A percentile compares a stretch with the other conserved stretches of the same genome.
phyloP scores from a whole-genome alignment of 2,797 vertebrate species.

The Synaphobranchus kaupii region DNA sequence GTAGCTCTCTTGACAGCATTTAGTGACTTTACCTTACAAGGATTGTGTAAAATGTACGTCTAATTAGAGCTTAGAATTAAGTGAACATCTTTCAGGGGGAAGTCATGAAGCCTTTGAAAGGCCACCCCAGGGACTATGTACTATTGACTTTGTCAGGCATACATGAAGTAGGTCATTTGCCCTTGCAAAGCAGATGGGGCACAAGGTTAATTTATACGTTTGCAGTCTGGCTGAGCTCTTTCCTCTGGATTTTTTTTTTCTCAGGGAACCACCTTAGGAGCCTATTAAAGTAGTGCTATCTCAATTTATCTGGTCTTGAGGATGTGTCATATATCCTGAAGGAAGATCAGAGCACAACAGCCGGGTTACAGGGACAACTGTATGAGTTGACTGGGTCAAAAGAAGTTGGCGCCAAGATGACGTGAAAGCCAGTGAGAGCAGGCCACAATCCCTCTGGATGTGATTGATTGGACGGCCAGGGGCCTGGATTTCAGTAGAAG shows the following conservation, averaged over 20 bases:
- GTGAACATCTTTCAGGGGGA: neutral
- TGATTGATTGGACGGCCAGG: neutral
- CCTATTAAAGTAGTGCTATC: neutral
- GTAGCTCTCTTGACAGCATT: neutral
- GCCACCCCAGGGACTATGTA: neutral
- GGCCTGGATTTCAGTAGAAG: neutral
- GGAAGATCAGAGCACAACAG: neutral
- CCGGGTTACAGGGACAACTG: neutral
- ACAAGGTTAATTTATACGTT: neutral
- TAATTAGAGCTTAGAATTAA: neutral
- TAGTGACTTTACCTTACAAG: neutral
- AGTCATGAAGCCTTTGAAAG: neutral
- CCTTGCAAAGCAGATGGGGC: neutral
- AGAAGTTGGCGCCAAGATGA: neutral
- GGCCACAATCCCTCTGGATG: neutral
- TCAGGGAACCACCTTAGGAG: neutral
- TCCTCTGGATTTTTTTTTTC: neutral
- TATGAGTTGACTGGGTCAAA: neutral
- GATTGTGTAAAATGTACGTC: neutral
- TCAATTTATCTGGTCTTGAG: neutral
- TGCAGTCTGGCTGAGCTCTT: neutral
- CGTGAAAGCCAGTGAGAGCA: neutral
- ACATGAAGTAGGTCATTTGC: neutral
- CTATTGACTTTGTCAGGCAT: neutral
- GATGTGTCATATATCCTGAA: neutral